Percentiles rank a stretch among this genome's conserved stretches.
These are phyloP conservation scores for Eupeodes corollae DNA, from an alignment of 1,140 invertebrate genomes.

Conservation along the genomic window DNA sequence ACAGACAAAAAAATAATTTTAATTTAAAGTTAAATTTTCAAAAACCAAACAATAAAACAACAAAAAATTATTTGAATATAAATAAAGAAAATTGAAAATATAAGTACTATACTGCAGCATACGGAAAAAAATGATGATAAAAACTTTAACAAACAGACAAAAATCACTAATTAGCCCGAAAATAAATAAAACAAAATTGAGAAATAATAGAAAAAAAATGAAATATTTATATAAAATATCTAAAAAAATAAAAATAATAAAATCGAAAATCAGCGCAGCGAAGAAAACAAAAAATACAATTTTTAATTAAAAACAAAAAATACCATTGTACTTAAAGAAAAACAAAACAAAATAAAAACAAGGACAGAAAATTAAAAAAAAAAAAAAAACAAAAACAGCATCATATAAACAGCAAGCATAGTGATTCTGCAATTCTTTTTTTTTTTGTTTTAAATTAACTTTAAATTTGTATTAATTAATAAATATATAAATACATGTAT, in stretches of 20 bases:
- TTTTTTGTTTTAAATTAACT: too few species aligned
- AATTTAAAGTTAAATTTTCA: not conserved
- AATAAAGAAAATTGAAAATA: constrained; percentile 11
- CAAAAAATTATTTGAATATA: constrained; percentile 5
- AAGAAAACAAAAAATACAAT: constrained; percentile 17
- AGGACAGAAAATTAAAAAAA: constrained; percentile 5
- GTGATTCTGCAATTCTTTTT: too few species aligned
- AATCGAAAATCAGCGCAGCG: constrained; percentile 32
- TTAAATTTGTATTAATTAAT: too few species aligned
- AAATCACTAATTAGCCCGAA: constrained; percentile 15
- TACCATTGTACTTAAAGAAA: constrained; percentile 16
- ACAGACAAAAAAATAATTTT: not conserved
- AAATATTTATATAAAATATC: constrained; percentile 10
- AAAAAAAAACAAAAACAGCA: not conserved
- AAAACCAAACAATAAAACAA: constrained; percentile 8
- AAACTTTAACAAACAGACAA: constrained; percentile 6
- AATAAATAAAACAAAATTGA: constrained; percentile 11
- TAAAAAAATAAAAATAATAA: constrained; percentile 14
- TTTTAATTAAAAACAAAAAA: constrained; percentile 9
- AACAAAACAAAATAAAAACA: constrained; percentile 5
- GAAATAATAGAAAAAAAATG: constrained; percentile 13
- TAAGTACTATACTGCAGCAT: constrained; percentile 4
- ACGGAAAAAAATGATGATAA: constrained; percentile 3
- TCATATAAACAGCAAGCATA: too few species aligned
- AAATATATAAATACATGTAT: too few species aligned